phyloP scores from a whole-genome alignment of 2,888 invertebrate species.

The Tineola bisselliella region DNA sequence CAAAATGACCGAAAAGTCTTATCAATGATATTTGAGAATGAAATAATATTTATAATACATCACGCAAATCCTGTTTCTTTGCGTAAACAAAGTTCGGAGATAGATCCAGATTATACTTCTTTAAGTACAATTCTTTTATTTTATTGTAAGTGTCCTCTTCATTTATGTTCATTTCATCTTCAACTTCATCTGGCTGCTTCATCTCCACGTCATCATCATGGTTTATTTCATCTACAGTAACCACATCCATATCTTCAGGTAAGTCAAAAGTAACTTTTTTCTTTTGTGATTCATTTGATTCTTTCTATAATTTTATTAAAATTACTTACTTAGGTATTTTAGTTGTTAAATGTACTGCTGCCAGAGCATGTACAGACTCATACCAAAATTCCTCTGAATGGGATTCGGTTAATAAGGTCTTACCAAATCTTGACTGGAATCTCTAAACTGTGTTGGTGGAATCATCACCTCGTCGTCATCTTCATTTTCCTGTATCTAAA shows the following conservation, averaged over 20 bases:
- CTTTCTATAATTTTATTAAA: neutral
- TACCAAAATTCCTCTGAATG: no score
- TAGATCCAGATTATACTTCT: conserved; percentile 42
- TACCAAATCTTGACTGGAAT: conserved; percentile 18
- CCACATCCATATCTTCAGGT: conserved; percentile 23
- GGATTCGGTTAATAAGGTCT: no score
- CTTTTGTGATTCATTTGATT: conserved; percentile 19
- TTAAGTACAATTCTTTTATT: conserved; percentile 40
- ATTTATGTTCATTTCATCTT: neutral
- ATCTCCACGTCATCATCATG: conserved; percentile 18
- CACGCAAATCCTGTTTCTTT: conserved; percentile 25
- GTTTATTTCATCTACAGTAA: conserved; percentile 12
- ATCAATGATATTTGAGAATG: no score
- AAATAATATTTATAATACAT: neutral
- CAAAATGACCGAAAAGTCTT: no score
- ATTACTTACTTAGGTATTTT: no score
- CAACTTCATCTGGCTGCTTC: conserved; percentile 16
- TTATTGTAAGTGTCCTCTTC: conserved; percentile 32
- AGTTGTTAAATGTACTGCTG: no score
- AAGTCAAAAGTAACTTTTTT: conserved; percentile 37
- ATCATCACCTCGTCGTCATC: conserved; percentile 24
- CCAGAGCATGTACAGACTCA: no score
- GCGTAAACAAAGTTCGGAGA: conserved; percentile 51
- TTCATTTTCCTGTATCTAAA: conserved; percentile 13
- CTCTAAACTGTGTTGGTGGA: conserved; percentile 47